Percentiles rank a stretch among this genome's conserved stretches.
phyloP scores from a whole-genome alignment of 1,140 invertebrate genomes.

The Drosophila oshimai region DNA sequence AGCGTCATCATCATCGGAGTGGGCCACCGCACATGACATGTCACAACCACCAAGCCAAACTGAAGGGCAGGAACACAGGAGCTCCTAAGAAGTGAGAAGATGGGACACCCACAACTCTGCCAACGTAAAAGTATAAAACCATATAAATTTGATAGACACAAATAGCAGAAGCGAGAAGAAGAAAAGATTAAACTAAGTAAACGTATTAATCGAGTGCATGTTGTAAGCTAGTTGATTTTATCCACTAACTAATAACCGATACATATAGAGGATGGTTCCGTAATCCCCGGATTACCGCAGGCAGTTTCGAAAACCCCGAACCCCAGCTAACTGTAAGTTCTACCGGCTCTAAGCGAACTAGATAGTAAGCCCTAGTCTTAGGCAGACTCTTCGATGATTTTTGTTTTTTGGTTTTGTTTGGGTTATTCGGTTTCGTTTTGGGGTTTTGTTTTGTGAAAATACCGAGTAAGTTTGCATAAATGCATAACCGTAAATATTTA shows the following conservation, averaged over 20 bases:
- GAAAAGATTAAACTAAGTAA: conserved; percentile 5
- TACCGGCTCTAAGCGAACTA: conserved; percentile 68
- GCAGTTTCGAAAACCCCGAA: conserved; percentile 3
- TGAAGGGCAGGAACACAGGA: conserved; percentile 5
- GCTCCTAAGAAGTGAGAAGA: neutral
- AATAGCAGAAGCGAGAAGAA: neutral
- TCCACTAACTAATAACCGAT: conserved; percentile 53
- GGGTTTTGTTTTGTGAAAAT: conserved; percentile 19
- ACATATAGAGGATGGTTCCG: conserved; percentile 20
- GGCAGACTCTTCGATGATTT: conserved; percentile 17
- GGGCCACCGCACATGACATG: conserved; percentile 77
- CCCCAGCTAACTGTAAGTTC: conserved; percentile 54
- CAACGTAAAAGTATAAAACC: conserved; percentile 42
- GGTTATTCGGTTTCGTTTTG: conserved; percentile 7
- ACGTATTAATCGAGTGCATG: conserved; percentile 56
- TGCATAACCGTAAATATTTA: conserved; percentile 70
- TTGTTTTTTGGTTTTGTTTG: neutral
- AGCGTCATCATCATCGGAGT: conserved; percentile 70
- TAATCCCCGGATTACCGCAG: conserved; percentile 20
- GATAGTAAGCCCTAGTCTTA: conserved; percentile 45
- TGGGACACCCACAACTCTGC: conserved; percentile 33
- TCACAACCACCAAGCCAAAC: conserved; percentile 21
- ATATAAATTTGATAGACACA: conserved; percentile 32
- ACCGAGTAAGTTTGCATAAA: conserved; percentile 58
- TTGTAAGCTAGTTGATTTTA: conserved; percentile 76